phyloP scores from a whole-genome alignment of 2,888 invertebrate genomes.

The Hirtodrosophila alboralis region DNA sequence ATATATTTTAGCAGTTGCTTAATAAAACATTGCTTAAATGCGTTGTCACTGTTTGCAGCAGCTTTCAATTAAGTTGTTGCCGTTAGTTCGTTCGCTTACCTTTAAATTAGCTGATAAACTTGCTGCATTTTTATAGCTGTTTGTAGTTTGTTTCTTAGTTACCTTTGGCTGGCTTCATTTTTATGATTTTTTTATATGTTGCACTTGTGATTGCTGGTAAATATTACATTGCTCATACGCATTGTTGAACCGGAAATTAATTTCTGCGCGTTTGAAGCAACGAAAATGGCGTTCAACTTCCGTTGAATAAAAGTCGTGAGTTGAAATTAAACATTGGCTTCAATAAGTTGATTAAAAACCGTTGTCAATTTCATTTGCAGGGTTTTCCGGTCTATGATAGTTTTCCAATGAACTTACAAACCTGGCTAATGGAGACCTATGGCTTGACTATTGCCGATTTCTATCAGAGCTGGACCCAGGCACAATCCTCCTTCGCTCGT shows the following conservation, averaged over 20 bases:
- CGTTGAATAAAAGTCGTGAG: slow-evolving; percentile 16
- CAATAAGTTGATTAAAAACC: background rate
- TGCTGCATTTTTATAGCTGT: slow-evolving; percentile 30
- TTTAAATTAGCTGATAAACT: slow-evolving; percentile 67
- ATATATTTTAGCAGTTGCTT: slow-evolving; percentile 15
- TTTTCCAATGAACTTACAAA: slow-evolving; percentile 62
- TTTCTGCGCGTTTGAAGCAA: slow-evolving; percentile 27
- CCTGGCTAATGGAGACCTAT: slow-evolving; percentile 65
- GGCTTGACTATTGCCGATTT: slow-evolving; percentile 53
- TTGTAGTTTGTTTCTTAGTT: slow-evolving; percentile 32
- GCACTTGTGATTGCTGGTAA: slow-evolving; percentile 49
- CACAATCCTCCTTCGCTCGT: slow-evolving; percentile 3
- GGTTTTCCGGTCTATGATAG: slow-evolving; percentile 56
- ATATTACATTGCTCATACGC: slow-evolving; percentile 62
- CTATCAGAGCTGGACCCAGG: slow-evolving; percentile 43
- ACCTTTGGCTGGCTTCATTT: slow-evolving; percentile 3
- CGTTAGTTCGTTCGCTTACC: slow-evolving; percentile 25
- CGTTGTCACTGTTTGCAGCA: slow-evolving; percentile 63
- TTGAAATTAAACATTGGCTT: background rate
- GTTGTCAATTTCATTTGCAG: slow-evolving; percentile 47
- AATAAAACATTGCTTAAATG: slow-evolving; percentile 57
- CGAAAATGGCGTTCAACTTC: slow-evolving; percentile 12
- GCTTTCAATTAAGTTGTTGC: slow-evolving; percentile 70
- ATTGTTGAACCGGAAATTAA: slow-evolving; percentile 59
- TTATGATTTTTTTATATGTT: slow-evolving; percentile 64